Evolutionary conservation across 2,797 vertebrate species (phyloP).

Genomic region (Morus bassanus): DNA sequence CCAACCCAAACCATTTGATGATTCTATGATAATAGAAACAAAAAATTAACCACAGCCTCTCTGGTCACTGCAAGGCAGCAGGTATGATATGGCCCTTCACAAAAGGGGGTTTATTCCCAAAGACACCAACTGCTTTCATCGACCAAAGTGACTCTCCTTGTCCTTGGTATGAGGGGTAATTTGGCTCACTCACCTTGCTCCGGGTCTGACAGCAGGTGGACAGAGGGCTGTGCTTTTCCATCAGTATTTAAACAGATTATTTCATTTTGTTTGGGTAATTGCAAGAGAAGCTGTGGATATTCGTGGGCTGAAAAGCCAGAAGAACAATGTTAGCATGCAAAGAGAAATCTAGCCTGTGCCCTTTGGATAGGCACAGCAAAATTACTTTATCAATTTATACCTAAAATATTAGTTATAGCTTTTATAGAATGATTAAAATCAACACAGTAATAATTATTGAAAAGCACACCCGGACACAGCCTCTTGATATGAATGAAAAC

Average conservation of each 20-base stretch:
- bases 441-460: background rate
- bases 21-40: background rate
- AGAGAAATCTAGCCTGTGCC: background rate
- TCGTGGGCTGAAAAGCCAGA: slow-evolving; percentile 59
- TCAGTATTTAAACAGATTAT: slow-evolving; percentile 84
- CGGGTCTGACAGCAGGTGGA: slow-evolving; percentile 82
- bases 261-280: slow-evolving; percentile 72
- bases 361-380: background rate
- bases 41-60: background rate
- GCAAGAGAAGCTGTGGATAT: slow-evolving; percentile 79
- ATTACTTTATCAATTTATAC: background rate
- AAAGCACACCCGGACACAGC: background rate
- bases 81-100: background rate
- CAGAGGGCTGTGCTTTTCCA: slow-evolving; percentile 65
- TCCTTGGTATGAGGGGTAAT: background rate
- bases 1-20: no score
- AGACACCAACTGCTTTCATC: background rate
- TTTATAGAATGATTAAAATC: background rate
- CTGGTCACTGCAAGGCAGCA: background rate
- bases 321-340: background rate
- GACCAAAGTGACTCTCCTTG: background rate
- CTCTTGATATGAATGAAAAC: background rate
- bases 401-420: background rate
- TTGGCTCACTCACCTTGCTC: slow-evolving; percentile 75
- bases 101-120: background rate